Evolutionary conservation across 2,113 vertebrate genomes (phyloP).

Genomic region (Lophotis ruficrista): DNA sequence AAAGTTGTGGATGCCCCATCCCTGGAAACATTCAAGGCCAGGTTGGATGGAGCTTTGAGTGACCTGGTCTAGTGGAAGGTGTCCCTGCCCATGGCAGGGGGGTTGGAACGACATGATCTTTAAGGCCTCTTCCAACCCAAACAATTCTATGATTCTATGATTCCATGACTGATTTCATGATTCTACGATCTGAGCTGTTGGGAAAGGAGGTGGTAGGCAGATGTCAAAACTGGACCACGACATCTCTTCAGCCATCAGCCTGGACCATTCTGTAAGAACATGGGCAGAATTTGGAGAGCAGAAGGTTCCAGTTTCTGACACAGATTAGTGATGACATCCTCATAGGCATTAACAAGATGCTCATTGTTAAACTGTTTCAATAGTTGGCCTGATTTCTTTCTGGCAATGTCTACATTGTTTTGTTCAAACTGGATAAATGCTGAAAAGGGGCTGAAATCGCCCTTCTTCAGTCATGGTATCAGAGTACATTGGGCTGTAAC

Average conservation of each 20-base stretch:
- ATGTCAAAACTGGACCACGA: background rate
- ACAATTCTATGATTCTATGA: too few species aligned
- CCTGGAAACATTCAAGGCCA: too few species aligned
- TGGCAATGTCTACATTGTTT: background rate
- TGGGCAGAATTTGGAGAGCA: background rate
- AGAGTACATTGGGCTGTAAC: fast-evolving
- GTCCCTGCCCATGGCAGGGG: too few species aligned
- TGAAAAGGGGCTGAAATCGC: background rate
- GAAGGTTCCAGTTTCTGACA: background rate
- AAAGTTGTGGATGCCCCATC: too few species aligned
- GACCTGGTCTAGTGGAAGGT: too few species aligned
- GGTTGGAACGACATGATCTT: too few species aligned
- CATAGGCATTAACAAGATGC: background rate
- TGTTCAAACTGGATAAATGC: background rate
- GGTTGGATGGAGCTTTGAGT: too few species aligned
- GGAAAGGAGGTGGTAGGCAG: background rate
- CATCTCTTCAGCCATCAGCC: background rate
- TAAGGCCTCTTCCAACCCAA: too few species aligned
- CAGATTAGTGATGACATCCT: background rate
- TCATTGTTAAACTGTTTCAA: background rate
- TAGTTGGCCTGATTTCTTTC: conserved; percentile 16
- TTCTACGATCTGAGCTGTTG: background rate
- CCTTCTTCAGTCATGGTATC: background rate
- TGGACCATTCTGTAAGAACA: background rate
- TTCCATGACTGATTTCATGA: too few species aligned